Evolutionary conservation across 2,888 invertebrate genomes (phyloP).

Genomic region (Brenthis daphne): DNA sequence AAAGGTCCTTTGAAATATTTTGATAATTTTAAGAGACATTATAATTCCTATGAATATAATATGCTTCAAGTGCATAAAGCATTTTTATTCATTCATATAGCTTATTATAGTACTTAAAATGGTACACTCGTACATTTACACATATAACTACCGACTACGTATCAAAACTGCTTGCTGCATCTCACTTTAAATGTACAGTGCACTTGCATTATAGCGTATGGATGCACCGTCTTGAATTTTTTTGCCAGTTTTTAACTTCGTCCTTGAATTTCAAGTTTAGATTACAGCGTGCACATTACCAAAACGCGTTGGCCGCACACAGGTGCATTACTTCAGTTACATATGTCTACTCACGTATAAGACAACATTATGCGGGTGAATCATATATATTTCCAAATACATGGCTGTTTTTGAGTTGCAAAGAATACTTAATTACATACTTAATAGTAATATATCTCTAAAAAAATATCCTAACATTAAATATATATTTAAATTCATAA

Average conservation of each 20-base stretch:
- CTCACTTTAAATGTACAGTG: conserved; percentile 49
- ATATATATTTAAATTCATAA: neutral
- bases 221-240: conserved; percentile 73
- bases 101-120: neutral
- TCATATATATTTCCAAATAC: conserved; percentile 13
- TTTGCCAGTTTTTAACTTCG: conserved; percentile 71
- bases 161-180: conserved; percentile 42
- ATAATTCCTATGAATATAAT: no score
- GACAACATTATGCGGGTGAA: conserved; percentile 22
- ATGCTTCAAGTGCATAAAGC: neutral
- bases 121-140: neutral
- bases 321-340: conserved; percentile 35
- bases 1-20: no score
- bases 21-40: no score
- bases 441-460: no score
- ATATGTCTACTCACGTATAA: conserved; percentile 24
- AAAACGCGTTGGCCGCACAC: conserved; percentile 50
- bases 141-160: conserved; percentile 8
- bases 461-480: neutral
- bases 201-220: conserved; percentile 72
- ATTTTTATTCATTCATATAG: neutral
- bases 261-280: conserved; percentile 81
- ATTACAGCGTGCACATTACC: conserved; percentile 67
- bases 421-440: neutral
- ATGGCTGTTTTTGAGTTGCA: conserved; percentile 4